Evolutionary conservation across 2,113 vertebrate species (phyloP), one percentile per base, ranked within the genome.

Genomic region (Vulpes lagopus): DNA sequence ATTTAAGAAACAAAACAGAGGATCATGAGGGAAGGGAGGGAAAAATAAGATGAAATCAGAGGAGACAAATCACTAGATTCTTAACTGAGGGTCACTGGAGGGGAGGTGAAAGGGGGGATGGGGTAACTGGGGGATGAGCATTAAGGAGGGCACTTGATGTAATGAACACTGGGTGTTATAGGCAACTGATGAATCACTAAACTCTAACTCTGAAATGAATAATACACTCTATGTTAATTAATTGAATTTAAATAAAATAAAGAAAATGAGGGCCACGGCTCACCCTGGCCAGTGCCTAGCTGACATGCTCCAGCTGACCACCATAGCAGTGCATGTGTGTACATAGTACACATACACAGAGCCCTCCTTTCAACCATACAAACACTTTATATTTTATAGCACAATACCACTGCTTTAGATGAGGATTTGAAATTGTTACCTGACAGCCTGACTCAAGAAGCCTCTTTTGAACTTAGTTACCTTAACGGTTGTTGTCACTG

Each of bases 291-390:
- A 32, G 5, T 4, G 53, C 57, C 15, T 4, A 38, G 57, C 59
- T 27, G n/a, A 14, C 27, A 8, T 0, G 2, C 55, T 53, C 49
- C 8, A 25, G 62, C 7, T 71, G 57, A 60, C 43, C 9, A 0
- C n/a, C 59, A 10, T 0, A 3, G 64, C n/a, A 25, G 2, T 35
- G 57, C 12, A n/a, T 23, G 30, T n/a, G 43, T 11, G 14, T 20
- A 30, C 8, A 51, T 17, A 53, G 6, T 3, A 10, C 78, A 57
- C 38, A 53, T 35, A 60, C 23, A 81, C 6, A 10, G 3, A 67
- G 2, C 30, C 22, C 62, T 76, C 57, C 81, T 91, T 90, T 81
- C 51, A 80, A 49, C 16, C 32, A 80, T 1, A 60, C 0, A 23
- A 11, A 80, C 8, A 38, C 23, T 27, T 57, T 3, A 7, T 25